Base-by-base conservation (phyloP, 2,888 invertebrate genomes). In the Nomada ruficornis region DNA sequence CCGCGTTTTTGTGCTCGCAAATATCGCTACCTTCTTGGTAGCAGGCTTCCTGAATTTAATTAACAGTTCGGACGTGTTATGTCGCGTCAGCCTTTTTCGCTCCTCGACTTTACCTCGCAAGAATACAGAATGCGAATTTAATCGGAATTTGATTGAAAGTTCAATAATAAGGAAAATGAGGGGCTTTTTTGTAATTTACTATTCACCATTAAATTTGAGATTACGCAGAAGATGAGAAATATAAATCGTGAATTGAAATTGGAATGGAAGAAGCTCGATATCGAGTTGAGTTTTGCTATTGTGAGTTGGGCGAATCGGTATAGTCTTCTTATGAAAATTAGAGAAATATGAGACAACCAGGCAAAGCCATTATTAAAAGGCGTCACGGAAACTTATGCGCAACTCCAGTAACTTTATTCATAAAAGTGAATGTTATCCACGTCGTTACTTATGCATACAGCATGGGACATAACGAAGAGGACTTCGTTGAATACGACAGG, bases 401-500 rank as follows among this genome's bases (percentile, higher is more conserved):
- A 65, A 82, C 50, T 67, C 54, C 15, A 0, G 29, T 44, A 82
- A 82, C 76, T 82, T 82, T 65, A 69, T 77, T 82, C 77, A 69
- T 82, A 69, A 82, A 82, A 72, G 65, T 23, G 64, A 72, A 82
- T 23, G 63, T 59, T 72, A 72, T 59, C 52, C 59, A 9, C 3
- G 23, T 65, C 64, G 60, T 82, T 82, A 69, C 64, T 82, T 82
- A 82, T 82, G 82, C 70, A 82, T 82, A 57, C 71, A 54, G 42
- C 23, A n/a, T 15, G 44, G 59, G 64, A 50, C 20, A 20, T 11
- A 26, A 18, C 10, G 10, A 54, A 68, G 13, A 47, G 63, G 18
- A 26, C n/a, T 67, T 42, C 50, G 1, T 15, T 23, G 50, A 42
- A 52, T 44, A 44, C 15, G n/a, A 20, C 15, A 29, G 68, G 50